Conservation (phyloP, 2,113 vertebrate species). For the Tragelaphus scriptus region DNA sequence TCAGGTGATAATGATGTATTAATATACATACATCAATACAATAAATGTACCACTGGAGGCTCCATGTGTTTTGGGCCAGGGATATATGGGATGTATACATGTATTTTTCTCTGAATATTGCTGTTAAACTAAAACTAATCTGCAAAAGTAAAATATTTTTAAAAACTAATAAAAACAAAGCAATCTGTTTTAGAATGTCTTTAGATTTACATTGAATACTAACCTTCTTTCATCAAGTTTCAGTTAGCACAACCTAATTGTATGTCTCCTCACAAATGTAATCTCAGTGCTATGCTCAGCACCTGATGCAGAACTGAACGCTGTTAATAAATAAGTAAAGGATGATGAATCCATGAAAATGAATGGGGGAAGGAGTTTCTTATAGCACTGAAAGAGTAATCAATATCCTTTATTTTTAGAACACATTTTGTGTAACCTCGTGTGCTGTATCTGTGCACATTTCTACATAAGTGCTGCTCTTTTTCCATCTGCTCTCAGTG, state of each 20-base stretch:
- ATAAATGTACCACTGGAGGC: not conserved
- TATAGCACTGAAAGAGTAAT: not conserved
- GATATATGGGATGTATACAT: not conserved
- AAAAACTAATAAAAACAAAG: not conserved
- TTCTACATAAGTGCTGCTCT: not conserved
- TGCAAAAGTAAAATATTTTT: not conserved
- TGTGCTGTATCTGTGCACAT: not conserved
- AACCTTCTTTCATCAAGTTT: not conserved
- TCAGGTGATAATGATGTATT: not conserved
- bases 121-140: not conserved
- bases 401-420: not conserved
- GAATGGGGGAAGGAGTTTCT: not conserved
- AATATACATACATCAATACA: not conserved
- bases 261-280: not conserved
- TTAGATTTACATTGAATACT: not conserved
- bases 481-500: not conserved
- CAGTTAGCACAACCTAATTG: not conserved
- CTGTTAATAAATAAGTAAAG: not conserved
- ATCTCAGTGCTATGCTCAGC: not conserved
- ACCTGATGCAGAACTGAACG: not conserved
- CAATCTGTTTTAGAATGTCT: not conserved
- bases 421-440: not conserved
- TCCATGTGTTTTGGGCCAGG: not conserved
- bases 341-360: not conserved
- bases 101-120: not conserved